Conservation (phyloP, 2,888 invertebrate genomes). For the Clitarchus hookeri region DNA sequence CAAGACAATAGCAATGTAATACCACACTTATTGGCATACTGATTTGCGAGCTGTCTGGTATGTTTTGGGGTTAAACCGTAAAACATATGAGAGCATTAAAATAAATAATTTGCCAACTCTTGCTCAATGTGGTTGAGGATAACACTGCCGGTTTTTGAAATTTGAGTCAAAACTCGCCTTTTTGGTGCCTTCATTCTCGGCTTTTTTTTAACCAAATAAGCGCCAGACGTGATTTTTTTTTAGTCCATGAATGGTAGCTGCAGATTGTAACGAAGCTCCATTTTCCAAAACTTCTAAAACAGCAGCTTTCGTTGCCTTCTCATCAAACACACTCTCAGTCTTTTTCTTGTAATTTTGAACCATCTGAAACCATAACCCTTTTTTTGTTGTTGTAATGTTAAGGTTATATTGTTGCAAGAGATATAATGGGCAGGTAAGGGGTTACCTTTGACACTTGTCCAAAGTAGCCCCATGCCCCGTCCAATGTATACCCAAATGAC, state of each 20-base stretch:
- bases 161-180: slow-evolving; percentile 12
- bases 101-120: slow-evolving; percentile 33
- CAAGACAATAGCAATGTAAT: no score
- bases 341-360: neutral
- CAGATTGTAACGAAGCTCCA: neutral
- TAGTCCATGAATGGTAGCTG: neutral
- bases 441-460: neutral
- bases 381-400: neutral
- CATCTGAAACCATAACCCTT: neutral
- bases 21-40: no score
- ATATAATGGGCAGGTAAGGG: neutral
- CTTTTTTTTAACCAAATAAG: neutral
- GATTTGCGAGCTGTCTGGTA: no score
- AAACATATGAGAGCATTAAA: no score
- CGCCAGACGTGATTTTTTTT: neutral
- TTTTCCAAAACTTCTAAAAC: neutral
- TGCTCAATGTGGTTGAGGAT: slow-evolving; percentile 25
- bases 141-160: neutral
- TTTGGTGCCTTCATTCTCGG: neutral
- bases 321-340: neutral
- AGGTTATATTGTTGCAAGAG: neutral
- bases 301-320: neutral
- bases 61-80: no score
- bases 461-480: no score
- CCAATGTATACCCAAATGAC: no score